Base-by-base conservation (phyloP, 2,888 invertebrate species). In the Harmothoe impar region DNA sequence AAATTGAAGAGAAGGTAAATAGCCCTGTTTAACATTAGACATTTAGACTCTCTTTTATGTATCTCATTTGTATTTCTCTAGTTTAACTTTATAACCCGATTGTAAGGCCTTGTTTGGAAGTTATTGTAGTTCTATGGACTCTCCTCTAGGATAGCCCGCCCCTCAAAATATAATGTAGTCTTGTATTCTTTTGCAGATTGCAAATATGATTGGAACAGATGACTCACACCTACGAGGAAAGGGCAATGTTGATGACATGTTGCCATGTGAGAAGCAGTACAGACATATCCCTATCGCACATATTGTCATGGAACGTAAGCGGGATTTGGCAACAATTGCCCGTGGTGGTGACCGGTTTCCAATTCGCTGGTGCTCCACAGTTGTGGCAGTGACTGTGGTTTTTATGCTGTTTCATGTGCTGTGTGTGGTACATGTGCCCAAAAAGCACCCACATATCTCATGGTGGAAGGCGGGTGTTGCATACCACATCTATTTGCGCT, bases 351-450 rank as follows among this genome's bases (percentile, higher is more conserved):
- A 43, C 5, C 43, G 52, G 51, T 85, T 85, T 51, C 85, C 85
- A 15, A 3, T 52, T 0, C 43, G 29, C 15, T 10, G 7, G 10
- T 85, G 85, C 85, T 25, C 10, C 17, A 7, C 12, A 1, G 52
- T 52, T 5, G 85, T 85, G 25, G 7, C 51, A 5, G 85, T 85
- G 85, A 85, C 85, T 10, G 85, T 85, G 3, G 35, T 85, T n/a
- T 51, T 85, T 10, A 85, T 85, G 85, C 85, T 51, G 51, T 85
- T 85, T 51, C 54, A 51, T 43, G 85, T 51, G n/a, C 85, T 85
- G 25, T 10, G 29, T 20, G 5, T 5, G 5, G n/a, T n/a, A n/a
- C n/a, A n/a, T n/a, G 25, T 52, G 54, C 51, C 51, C 54, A 43
- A 7, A 3, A 5, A 43, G 51, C 23, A 51, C 23, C 10, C 5